phyloP scores from a whole-genome alignment of 2,888 invertebrate genomes.

The Caenorhabditis sulstoni region DNA sequence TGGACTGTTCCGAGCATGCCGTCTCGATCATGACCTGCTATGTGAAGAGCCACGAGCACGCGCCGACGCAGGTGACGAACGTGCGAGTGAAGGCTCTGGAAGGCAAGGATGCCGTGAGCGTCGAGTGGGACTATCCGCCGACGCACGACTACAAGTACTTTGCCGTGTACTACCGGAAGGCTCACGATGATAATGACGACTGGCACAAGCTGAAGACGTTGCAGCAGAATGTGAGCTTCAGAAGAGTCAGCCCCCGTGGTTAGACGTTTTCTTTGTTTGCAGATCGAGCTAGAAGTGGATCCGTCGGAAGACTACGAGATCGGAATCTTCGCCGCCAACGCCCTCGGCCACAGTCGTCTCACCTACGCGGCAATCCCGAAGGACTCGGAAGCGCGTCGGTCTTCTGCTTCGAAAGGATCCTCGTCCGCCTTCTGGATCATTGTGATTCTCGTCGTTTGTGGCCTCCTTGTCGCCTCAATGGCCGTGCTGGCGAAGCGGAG shows the following conservation, averaged over 20 bases:
- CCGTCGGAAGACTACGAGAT: conserved; percentile 55
- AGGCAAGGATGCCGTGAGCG: conserved; percentile 17
- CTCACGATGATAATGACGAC: conserved; percentile 33
- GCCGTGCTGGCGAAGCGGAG: conserved; percentile 53
- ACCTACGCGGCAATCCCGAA: conserved; percentile 55
- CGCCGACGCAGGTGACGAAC: conserved; percentile 52
- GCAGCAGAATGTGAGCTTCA: conserved; percentile 52
- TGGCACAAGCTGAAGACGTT: conserved; percentile 57
- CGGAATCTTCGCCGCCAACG: conserved; percentile 69
- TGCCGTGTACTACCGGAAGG: conserved; percentile 65
- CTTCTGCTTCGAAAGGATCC: conserved; percentile 22
- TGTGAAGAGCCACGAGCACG: conserved; percentile 59
- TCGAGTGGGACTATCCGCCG: conserved; percentile 64
- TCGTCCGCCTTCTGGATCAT: conserved; percentile 57
- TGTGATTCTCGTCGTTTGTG: conserved; percentile 38
- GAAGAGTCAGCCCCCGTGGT: no score
- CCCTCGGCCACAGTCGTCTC: conserved; percentile 65
- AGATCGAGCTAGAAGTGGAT: conserved; percentile 50
- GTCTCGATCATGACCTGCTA: conserved; percentile 64
- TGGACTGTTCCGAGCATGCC: conserved; percentile 59
- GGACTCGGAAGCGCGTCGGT: conserved; percentile 16
- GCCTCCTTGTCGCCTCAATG: conserved; percentile 36
- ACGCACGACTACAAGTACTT: conserved; percentile 63
- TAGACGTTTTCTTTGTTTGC: not conserved
- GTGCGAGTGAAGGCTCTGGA: conserved; percentile 37